Evolutionary conservation across 2,113 vertebrate species (phyloP).

Genomic region (Turnix velox): DNA sequence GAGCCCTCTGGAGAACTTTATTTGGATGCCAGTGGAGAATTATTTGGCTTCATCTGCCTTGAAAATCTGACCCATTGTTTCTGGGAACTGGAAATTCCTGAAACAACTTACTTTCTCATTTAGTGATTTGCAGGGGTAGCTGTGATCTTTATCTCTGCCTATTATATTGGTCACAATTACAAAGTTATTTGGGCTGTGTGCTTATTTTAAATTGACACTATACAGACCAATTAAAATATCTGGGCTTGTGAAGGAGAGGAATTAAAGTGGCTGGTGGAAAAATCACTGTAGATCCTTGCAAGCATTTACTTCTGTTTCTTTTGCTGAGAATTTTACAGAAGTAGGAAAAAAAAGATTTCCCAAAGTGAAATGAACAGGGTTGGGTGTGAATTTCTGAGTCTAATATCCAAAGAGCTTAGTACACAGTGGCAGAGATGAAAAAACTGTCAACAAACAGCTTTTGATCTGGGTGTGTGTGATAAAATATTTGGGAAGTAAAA

Average conservation of each 20-base stretch:
- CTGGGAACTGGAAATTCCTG: conserved; percentile 43
- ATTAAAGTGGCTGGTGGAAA: conserved; percentile 16
- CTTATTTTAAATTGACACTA: conserved; percentile 30
- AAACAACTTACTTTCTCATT: conserved; percentile 5
- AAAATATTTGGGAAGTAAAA: background rate
- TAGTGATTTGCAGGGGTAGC: conserved; percentile 31
- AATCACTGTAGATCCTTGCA: background rate
- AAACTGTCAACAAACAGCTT: background rate
- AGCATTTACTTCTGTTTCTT: conserved; percentile 19
- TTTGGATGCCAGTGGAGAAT: conserved; percentile 41
- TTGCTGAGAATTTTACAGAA: background rate
- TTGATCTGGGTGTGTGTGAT: background rate
- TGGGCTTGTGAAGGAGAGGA: background rate
- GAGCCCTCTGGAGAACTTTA: conserved; percentile 32
- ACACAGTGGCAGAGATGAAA: background rate
- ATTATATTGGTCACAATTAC: conserved; percentile 21
- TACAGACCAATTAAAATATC: conserved; percentile 14
- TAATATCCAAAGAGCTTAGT: background rate
- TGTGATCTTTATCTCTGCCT: conserved; percentile 59
- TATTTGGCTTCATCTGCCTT: conserved; percentile 27
- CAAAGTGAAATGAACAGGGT: background rate
- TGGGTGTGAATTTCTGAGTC: background rate
- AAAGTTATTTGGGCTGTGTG: conserved; percentile 17
- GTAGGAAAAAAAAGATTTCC: background rate
- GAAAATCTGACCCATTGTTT: conserved; percentile 51